Percentiles rank a stretch among this genome's conserved stretches.
Conservation (phyloP, 2,797 vertebrate genomes). For the Novumbra hubbsi region DNA sequence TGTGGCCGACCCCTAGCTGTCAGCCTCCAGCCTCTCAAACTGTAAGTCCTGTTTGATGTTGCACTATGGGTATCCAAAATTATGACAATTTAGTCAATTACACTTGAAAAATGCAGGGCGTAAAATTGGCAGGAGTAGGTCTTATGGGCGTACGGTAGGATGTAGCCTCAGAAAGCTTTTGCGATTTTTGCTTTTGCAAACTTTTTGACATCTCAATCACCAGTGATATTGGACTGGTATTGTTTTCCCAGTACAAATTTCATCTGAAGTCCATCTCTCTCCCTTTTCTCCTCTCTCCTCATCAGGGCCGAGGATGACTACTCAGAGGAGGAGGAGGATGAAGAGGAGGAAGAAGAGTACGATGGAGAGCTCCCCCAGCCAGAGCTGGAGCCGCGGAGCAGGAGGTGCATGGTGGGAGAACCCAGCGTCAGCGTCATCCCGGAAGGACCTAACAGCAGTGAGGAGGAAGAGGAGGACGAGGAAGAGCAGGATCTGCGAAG, state of each 20-base stretch:
- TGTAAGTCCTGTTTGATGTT: conserved; percentile 77
- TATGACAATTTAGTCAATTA: not conserved
- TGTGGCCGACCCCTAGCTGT: conserved; percentile 88
- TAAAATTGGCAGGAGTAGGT: not conserved
- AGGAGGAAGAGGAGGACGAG: conserved; percentile 67
- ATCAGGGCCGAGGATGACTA: conserved; percentile 94
- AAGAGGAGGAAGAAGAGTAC: conserved; percentile 75
- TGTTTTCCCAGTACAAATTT: not conserved
- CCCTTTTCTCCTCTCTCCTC: conserved; percentile 35
- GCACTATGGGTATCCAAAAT: not conserved
- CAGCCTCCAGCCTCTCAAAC: conserved; percentile 95
- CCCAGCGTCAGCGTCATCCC: conserved; percentile 82
- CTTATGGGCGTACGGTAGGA: not conserved
- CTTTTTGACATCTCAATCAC: not conserved
- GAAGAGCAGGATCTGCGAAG: conserved; percentile 68
- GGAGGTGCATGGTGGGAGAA: conserved; percentile 79
- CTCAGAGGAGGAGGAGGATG: conserved; percentile 81
- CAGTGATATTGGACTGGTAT: not conserved
- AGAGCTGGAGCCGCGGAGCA: conserved; percentile 73
- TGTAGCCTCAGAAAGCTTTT: not conserved
- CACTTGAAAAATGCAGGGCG: not conserved
- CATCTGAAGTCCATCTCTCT: not conserved
- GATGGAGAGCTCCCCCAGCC: conserved; percentile 76
- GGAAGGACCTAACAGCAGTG: conserved; percentile 77
- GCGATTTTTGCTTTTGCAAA: not conserved